Evolutionary conservation across 2,113 vertebrate genomes (phyloP), one percentile per base, ranked within the genome.

Genomic region (Heptranchias perlo): DNA sequence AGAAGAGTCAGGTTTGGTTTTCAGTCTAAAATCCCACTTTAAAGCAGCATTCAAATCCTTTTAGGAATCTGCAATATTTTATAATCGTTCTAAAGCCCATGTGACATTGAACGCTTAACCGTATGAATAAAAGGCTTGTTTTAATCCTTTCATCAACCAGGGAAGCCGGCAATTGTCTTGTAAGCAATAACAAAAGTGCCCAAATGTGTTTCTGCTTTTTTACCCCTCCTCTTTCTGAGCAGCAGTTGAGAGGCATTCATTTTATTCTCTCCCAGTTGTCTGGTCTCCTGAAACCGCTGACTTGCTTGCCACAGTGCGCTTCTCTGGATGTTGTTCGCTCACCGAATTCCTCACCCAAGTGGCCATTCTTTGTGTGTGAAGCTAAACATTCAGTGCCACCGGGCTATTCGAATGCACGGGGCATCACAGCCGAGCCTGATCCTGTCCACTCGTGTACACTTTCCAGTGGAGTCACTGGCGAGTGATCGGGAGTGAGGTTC

Each of bases 31-130:
- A 97, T 97, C 96, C 54, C 76, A 97, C 96, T 97, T 97, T 93
- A 97, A 97, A 98, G 98, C 97, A 98, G 98, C 98, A 97, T 97
- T 97, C 97, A 98, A 98, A 98, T 98, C 98, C 98, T 96, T 97
- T 97, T 97, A 98, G 98, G 98, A 98, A 98, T 98, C 98, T 97
- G 96, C 97, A 97, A 97, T 97, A 97, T 97, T 0, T 97, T 97
- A 97, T 95, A 95, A 95, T 95, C 94, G 65, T 91, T 69, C 65
- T 69, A 52, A 95, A 95, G 65, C 65, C 62, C 94, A 73, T 73
- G 94, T 95, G 94, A 95, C 47, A 67, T 31, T 69, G 44, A 23
- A 52, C 25, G 64, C 64, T 95, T 67, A 95, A 39, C 64, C 28
- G 11, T 25, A 52, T 93, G 58, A 93, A 93, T 64, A n/a, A 35